A percentile compares a stretch with the other conserved stretches of the same genome.
phyloP scores from a whole-genome alignment of 2,113 vertebrate genomes.

The Cardinalis cardinalis region DNA sequence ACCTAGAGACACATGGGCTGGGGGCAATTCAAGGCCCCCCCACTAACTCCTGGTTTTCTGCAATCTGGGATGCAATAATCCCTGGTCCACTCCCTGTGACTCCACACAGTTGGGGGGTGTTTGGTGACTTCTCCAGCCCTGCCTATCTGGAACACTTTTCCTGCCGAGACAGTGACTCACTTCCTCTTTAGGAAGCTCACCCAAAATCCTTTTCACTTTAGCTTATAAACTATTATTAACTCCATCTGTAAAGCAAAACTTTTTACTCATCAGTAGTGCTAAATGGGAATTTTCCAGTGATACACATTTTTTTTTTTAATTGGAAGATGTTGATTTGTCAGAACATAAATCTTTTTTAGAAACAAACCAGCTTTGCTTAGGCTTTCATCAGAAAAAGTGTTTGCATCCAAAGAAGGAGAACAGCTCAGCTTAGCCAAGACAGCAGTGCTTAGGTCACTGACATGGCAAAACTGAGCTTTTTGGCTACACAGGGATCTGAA shows the following conservation, averaged over 20 bases:
- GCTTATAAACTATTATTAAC: slow-evolving; percentile 64
- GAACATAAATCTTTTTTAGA: slow-evolving; percentile 47
- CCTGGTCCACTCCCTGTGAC: slow-evolving; percentile 38
- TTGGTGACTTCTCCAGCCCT: slow-evolving; percentile 58
- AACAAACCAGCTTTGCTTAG: slow-evolving; percentile 9
- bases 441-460: not conserved
- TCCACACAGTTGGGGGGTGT: slow-evolving; percentile 10
- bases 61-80: slow-evolving; percentile 7
- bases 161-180: slow-evolving; percentile 67
- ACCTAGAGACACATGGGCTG: not conserved
- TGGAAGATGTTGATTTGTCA: slow-evolving; percentile 41
- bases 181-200: slow-evolving; percentile 65
- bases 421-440: slow-evolving; percentile 12
- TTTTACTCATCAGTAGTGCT: slow-evolving; percentile 45
- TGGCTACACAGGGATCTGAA: not conserved
- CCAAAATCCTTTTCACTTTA: slow-evolving; percentile 58
- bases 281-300: slow-evolving; percentile 56
- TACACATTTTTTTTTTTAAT: not conserved
- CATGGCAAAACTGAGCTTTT: not conserved
- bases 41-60: not conserved
- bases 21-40: not conserved
- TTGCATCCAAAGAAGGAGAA: slow-evolving; percentile 15
- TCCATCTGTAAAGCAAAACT: slow-evolving; percentile 52
- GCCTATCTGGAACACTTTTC: slow-evolving; percentile 62
- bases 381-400: slow-evolving; percentile 19